phyloP scores from a whole-genome alignment of 1,140 invertebrate species.

The Penaeus vannamei region DNA sequence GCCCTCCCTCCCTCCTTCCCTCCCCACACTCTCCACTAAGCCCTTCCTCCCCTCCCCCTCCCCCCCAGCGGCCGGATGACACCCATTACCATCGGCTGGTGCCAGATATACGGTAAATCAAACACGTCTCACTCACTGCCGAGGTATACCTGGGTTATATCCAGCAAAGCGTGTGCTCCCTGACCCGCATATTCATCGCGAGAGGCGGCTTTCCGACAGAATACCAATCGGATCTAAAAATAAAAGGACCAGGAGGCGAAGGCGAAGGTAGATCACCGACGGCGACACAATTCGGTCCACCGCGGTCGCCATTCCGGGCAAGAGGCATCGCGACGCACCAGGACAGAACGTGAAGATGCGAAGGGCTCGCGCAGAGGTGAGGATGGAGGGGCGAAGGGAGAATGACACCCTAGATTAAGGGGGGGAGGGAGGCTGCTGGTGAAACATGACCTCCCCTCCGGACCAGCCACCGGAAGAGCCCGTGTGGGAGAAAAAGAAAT shows the following conservation, averaged over 20 bases:
- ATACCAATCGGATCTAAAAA: too few species aligned
- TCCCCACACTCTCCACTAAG: constrained; percentile 18
- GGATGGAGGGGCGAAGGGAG: constrained; percentile 31
- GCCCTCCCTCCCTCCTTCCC: constrained; percentile 1
- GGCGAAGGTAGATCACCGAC: too few species aligned
- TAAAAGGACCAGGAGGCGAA: too few species aligned
- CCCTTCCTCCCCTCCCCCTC: neutral
- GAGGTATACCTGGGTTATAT: neutral
- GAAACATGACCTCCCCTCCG: constrained; percentile 58
- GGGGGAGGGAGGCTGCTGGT: constrained; percentile 34
- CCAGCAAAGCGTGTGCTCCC: too few species aligned
- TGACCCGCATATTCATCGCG: too few species aligned
- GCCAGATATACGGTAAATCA: constrained; percentile 64
- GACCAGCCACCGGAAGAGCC: constrained; percentile 49
- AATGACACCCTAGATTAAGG: constrained; percentile 22
- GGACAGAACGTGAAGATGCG: neutral
- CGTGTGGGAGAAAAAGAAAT: constrained; percentile 46
- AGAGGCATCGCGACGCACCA: neutral
- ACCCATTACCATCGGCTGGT: constrained; percentile 55
- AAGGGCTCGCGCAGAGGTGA: neutral
- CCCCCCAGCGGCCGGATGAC: constrained; percentile 48
- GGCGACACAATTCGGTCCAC: too few species aligned
- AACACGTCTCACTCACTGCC: neutral
- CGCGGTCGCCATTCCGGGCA: too few species aligned
- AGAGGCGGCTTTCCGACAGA: too few species aligned